Conservation (phyloP, 1,140 invertebrate genomes). For the Drosophila kurseongensis region DNA sequence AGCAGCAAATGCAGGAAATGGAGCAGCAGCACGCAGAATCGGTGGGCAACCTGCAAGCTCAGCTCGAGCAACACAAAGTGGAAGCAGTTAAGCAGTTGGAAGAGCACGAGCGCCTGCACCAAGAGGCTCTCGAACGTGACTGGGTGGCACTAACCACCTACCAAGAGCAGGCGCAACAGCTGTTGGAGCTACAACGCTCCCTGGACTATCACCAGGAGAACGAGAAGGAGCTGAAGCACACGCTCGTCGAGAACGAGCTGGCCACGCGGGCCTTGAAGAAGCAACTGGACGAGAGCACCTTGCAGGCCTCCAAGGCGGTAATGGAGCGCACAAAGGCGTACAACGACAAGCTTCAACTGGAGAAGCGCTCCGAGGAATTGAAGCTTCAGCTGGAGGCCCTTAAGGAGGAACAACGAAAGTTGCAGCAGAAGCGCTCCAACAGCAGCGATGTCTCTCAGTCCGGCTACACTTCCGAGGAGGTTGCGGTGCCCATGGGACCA, state of each 20-base stretch:
- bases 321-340: conserved; percentile 88
- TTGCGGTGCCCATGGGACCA: conserved; percentile 42
- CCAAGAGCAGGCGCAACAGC: conserved; percentile 55
- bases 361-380: conserved; percentile 82
- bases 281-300: conserved; percentile 74
- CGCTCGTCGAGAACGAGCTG: conserved; percentile 74
- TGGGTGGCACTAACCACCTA: conserved; percentile 60
- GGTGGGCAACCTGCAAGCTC: conserved; percentile 54
- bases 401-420: conserved; percentile 26
- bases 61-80: conserved; percentile 69
- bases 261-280: conserved; percentile 68
- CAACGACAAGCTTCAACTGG: conserved; percentile 86
- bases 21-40: conserved; percentile 57
- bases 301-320: conserved; percentile 86
- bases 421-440: conserved; percentile 31
- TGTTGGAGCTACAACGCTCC: conserved; percentile 59
- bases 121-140: conserved; percentile 56
- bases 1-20: conserved; percentile 69
- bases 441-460: conserved; percentile 75
- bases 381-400: conserved; percentile 66
- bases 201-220: conserved; percentile 80
- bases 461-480: conserved; percentile 82
- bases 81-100: conserved; percentile 49
- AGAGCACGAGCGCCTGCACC: conserved; percentile 50
- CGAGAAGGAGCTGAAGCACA: conserved; percentile 76